Base-by-base conservation (phyloP, 1,140 invertebrate genomes). In the Vanessa atalanta region DNA sequence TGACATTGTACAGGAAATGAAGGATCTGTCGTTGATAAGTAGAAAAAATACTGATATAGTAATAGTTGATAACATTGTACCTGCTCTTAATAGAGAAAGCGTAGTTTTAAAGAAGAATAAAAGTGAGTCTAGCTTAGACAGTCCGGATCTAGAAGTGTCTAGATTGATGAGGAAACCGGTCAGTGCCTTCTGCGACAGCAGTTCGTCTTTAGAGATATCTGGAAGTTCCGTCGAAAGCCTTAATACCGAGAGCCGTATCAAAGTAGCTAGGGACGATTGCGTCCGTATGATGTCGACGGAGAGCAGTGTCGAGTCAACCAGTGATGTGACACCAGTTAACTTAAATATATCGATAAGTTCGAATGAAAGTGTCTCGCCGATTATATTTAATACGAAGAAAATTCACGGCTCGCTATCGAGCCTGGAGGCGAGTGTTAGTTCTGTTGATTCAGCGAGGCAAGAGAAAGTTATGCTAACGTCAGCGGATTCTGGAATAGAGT, bases 141-240 rank as follows among this genome's bases (percentile, higher is more conserved):
- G 93, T 76, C 90, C 93, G 0, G 93, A 94, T 82, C 70, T 93
- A 70, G 93, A 94, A 83, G 92, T 93, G 0, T 93, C 93, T 51
- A 87, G 92, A 72, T 75, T 93, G 7, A 93, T 93, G 90, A 84
- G 89, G 48, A 87, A 85, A 55, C 68, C 84, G 68, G 68, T 84
- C 11, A 88, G 88, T 82, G 84, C 88, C 26, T 89, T 91, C 72
- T 91, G 90, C 68, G 93, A 93, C 70, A 93, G 92, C 68, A 93
- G 86, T 64, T 93, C 92, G 2, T 93, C 92, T 43, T 79, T 93
- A 37, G 92, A 93, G 72, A 88, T 93, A 72, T 93, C 93, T 23
- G 88, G 88, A 0, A 93, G 93, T 70, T 93, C 93, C 0, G 87
- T 93, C 65, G 93, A 93, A 63, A 93, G 91, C 76, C 73, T 93